Percentiles rank a stretch among this genome's conserved stretches.
These are phyloP conservation scores for Castor canadensis DNA, from an alignment of 2,113 vertebrate species.

Conservation along the genomic window DNA sequence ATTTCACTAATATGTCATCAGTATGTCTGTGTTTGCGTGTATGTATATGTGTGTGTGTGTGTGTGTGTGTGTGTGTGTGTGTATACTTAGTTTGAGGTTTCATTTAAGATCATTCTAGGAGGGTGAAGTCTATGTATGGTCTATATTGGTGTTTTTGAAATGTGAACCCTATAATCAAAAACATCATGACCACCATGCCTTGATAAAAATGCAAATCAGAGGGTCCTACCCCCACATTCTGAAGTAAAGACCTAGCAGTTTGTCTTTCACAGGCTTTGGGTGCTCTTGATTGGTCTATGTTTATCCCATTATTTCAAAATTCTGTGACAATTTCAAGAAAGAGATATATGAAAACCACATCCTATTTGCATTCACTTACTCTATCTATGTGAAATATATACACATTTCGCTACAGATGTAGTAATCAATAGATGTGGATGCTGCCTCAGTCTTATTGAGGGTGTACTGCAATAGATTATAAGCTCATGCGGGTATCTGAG, in stretches of 20 bases:
- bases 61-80: too few relatives aligned
- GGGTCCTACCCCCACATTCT: accelerated
- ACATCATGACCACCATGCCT: neutral
- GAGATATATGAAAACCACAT: neutral
- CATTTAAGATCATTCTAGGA: neutral
- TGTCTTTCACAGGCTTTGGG: neutral
- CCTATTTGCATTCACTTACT: neutral
- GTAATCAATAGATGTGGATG: neutral
- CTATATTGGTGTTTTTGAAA: neutral
- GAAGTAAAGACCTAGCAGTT: neutral
- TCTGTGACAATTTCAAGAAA: neutral
- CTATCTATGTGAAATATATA: neutral
- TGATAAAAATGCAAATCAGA: neutral
- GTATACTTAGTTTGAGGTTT: neutral
- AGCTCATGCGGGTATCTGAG: neutral
- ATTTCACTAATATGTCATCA: too few relatives aligned
- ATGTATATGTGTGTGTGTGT: neutral
- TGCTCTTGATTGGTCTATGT: neutral
- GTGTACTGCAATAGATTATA: neutral
- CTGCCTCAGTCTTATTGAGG: neutral
- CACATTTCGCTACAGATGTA: neutral
- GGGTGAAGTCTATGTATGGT: neutral
- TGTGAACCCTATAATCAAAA: neutral
- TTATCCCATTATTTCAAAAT: conserved; percentile 4
- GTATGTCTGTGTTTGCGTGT: neutral